A percentile compares a stretch with the other conserved stretches of the same genome.
phyloP scores from a whole-genome alignment of 2,797 vertebrate species.

The Sebastes elongatus region DNA sequence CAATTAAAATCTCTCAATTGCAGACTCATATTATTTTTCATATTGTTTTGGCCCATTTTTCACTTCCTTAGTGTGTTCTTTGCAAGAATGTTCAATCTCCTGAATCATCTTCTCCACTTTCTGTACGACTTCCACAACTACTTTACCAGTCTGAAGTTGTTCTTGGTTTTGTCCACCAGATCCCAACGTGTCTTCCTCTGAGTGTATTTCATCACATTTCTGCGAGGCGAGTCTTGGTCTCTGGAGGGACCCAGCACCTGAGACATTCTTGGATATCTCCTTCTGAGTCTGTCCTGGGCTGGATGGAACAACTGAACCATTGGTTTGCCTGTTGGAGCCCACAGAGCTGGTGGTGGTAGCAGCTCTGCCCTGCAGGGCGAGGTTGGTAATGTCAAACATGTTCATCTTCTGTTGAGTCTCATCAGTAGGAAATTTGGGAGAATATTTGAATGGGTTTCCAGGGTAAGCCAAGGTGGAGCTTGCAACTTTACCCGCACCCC shows the following conservation, averaged over 20 bases:
- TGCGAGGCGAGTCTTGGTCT: conserved; percentile 67
- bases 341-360: conserved; percentile 65
- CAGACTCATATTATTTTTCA: not conserved
- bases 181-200: conserved; percentile 67
- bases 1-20: not conserved
- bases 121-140: conserved; percentile 30
- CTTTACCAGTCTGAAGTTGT: conserved; percentile 3
- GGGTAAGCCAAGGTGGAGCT: conserved; percentile 82
- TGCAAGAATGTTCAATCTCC: conserved; percentile 24
- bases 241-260: conserved; percentile 81
- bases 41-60: conserved; percentile 38
- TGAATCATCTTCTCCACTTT: conserved; percentile 48
- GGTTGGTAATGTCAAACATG: conserved; percentile 80
- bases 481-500: conserved; percentile 64
- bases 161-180: conserved; percentile 16
- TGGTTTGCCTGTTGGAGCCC: conserved; percentile 72
- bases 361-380: conserved; percentile 74
- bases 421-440: conserved; percentile 72
- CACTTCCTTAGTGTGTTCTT: not conserved
- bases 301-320: conserved; percentile 77
- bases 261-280: conserved; percentile 80
- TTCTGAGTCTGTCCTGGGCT: conserved; percentile 73
- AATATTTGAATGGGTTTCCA: conserved; percentile 81
- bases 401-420: conserved; percentile 80
- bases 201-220: conserved; percentile 77